Evolutionary conservation across 2,888 invertebrate genomes (phyloP), one percentile per base, ranked within the genome.

Genomic region (Drosophila recens): DNA sequence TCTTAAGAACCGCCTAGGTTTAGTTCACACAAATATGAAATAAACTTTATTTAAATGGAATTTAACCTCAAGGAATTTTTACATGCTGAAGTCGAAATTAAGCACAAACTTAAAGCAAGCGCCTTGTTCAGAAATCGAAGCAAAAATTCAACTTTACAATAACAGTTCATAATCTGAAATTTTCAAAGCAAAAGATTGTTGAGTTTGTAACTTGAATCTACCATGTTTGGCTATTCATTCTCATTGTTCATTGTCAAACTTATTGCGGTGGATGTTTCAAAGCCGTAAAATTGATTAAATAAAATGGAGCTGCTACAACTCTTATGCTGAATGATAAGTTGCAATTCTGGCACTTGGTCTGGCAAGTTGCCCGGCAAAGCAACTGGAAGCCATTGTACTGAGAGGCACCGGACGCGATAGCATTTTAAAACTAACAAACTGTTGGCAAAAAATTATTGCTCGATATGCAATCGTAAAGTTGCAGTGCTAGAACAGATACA

Each of bases 391-490:
- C 20, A 15, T 54, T 5, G 73, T 67, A 72, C 71, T 70, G 75
- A 51, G 33, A 10, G 23, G 20, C 23, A 46, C n/a, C 42, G 46
- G 17, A 58, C 56, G 56, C 30, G 43, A 61, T 71, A 56, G 58
- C 75, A 68, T 68, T 75, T 52, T 4, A 49, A 53, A 61, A 66
- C 66, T 62, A 67, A 62, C 66, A 67, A 67, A 57, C 59, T 57
- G 58, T 9, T 38, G 8, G 20, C n/a, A 48, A 56, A 38, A 23
- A 56, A 36, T 20, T 33, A 56, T 23, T 33, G 49, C 63, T 63
- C 59, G 58, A 53, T 62, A 65, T 73, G 79, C 61, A 75, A 78
- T 65, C 64, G 61, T 54, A 73, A 78, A 64, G 65, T 67, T 71
- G 20, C 13, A 20, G 9, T 56, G 45, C 58, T 51, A 45, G 11